phyloP scores from a whole-genome alignment of 1,140 invertebrate genomes.

The Pseudomyrmex gracilis region DNA sequence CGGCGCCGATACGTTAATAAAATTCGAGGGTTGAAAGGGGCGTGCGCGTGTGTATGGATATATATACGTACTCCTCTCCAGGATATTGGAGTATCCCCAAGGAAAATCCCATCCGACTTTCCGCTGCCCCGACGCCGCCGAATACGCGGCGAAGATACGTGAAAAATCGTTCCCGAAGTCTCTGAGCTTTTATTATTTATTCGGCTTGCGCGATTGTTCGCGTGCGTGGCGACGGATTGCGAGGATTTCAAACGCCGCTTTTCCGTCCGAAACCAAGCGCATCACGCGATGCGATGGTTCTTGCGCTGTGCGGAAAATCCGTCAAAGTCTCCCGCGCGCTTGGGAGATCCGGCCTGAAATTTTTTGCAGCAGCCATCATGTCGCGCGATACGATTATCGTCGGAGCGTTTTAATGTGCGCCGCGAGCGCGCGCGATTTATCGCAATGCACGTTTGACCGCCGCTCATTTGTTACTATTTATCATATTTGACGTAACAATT shows the following conservation, averaged over 20 bases:
- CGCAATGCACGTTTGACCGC: neutral
- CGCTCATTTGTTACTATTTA: conserved; percentile 6
- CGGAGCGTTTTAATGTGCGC: conserved; percentile 10
- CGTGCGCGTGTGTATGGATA: conserved; percentile 71
- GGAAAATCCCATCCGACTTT: conserved; percentile 76
- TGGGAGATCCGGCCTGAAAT: neutral
- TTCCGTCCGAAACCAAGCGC: conserved; percentile 34
- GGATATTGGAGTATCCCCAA: conserved; percentile 77
- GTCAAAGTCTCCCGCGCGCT: conserved; percentile 27
- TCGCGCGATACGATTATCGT: conserved; percentile 11
- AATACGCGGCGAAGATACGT: conserved; percentile 73
- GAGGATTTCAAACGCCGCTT: conserved; percentile 64
- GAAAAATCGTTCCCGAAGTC: conserved; percentile 74
- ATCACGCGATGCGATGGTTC: conserved; percentile 39
- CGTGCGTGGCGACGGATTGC: conserved; percentile 56
- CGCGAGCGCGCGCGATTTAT: conserved; percentile 23
- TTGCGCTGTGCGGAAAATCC: conserved; percentile 19
- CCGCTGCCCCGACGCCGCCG: conserved; percentile 45
- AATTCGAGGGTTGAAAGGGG: conserved; percentile 80
- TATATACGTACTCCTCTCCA: conserved; percentile 73
- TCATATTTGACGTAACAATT: conserved; percentile 44
- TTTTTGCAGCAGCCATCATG: neutral
- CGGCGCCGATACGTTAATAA: conserved; percentile 80
- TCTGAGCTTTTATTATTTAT: conserved; percentile 74
- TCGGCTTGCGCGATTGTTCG: conserved; percentile 66